Percentiles rank a stretch among this genome's conserved stretches.
Evolutionary conservation across 2,113 vertebrate species (phyloP).

Genomic region (Corythaeola cristata): DNA sequence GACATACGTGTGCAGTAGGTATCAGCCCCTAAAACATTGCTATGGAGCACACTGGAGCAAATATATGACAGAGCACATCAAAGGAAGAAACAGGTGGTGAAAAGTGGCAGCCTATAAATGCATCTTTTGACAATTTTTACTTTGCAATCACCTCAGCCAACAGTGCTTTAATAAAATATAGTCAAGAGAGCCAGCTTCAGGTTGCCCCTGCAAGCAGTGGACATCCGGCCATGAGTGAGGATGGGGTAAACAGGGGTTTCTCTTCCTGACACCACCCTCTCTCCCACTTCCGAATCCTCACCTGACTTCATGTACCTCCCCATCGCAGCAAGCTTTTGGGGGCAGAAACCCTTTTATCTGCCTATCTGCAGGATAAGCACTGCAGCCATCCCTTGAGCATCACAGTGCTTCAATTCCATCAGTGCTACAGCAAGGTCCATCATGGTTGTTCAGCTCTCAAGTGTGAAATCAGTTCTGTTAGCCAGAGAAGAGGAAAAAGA

Average conservation of each 20-base stretch:
- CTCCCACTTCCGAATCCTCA: not conserved
- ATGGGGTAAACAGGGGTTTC: not conserved
- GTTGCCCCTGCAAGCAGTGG: not conserved
- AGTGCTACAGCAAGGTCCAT: not conserved
- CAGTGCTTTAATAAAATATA: not conserved
- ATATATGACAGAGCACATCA: rapidly evolving
- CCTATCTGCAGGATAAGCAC: not conserved
- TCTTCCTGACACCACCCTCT: not conserved
- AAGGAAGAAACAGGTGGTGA: not conserved
- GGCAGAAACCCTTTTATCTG: not conserved
- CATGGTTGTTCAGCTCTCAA: not conserved
- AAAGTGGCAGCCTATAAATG: not conserved
- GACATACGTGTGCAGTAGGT: not conserved
- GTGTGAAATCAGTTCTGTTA: not conserved
- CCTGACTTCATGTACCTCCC: not conserved
- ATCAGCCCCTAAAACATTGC: not conserved
- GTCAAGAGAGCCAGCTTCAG: not conserved
- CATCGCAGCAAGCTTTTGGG: not conserved
- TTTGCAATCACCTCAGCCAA: not conserved
- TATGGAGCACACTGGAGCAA: not conserved
- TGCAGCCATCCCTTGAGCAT: not conserved
- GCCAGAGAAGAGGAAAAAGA: not conserved
- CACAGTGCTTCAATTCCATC: not conserved
- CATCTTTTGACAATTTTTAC: not conserved
- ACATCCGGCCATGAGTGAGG: not conserved